Evolutionary conservation across 2,888 invertebrate genomes (phyloP), one percentile per base, ranked within the genome.

Genomic region (Nomada goodeniana): DNA sequence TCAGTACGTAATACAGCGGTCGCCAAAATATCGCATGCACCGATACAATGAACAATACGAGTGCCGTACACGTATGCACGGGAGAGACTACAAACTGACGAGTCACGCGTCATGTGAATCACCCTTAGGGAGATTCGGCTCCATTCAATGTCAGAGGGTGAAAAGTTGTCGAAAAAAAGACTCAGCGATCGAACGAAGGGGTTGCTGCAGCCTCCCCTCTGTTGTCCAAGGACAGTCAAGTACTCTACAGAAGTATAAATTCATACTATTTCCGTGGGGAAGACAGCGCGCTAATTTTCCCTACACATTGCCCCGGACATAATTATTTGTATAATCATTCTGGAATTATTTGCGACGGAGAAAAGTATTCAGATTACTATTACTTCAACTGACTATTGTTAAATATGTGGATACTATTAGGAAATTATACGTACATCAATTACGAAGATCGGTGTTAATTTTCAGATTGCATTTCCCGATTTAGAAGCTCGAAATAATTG

Each of bases 51-150:
- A 47, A 60, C 55, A 61, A 73, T 61, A 55, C 60, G 59, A 42
- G 60, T 68, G 26, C 52, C 36, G 68, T 53, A 50, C 59, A 60
- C 29, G 69, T 53, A 57, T n/a, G 50, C 44, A 65, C 42, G 44
- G 15, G 55, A 71, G 44, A 70, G 68, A 80, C 74, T 71, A 73
- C 50, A 69, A 82, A 73, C 61, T 61, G 60, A 75, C 69, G 63
- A 78, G 80, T 71, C 75, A 85, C 84, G 82, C 82, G 79, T 82
- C 85, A 80, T 59, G 83, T 84, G 88, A 89, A 85, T 89, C 86
- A 88, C 82, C 84, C 83, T 73, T 73, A 60, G 86, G 84, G 83
- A 86, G 89, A 88, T 87, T 85, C 70, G 78, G 75, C 72, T 82
- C 86, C 82, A 76, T 86, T 84, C 79, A 60, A 81, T 76, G 60